Percentiles rank a stretch among this genome's conserved stretches.
Conservation (phyloP, 2,113 vertebrate species). For the Butorides virescens region DNA sequence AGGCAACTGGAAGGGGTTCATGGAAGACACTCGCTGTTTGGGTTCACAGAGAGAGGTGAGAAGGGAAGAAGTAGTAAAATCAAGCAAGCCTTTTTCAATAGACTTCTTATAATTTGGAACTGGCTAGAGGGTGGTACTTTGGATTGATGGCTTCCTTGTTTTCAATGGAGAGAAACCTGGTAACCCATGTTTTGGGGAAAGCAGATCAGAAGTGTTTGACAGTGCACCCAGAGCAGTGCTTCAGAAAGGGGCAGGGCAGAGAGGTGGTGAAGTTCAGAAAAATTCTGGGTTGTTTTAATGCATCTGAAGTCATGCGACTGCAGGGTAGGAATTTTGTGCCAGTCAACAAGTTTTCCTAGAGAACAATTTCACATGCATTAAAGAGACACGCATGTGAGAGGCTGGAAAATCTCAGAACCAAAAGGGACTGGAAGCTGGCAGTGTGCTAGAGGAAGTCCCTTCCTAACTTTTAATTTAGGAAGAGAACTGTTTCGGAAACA, state of each 20-base stretch:
- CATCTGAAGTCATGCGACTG: not conserved
- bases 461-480: not conserved
- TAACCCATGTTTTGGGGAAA: slow-evolving; percentile 1
- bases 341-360: not conserved
- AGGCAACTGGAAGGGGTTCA: not conserved
- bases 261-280: not conserved
- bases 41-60: not conserved
- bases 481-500: not conserved
- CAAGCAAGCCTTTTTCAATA: not conserved
- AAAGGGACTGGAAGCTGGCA: not conserved
- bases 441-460: not conserved
- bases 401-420: not conserved
- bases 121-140: not conserved
- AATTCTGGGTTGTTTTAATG: not conserved
- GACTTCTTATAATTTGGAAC: not conserved
- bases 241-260: not conserved
- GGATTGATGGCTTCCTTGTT: not conserved
- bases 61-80: not conserved
- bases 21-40: not conserved
- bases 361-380: not conserved
- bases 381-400: not conserved
- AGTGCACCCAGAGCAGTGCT: not conserved
- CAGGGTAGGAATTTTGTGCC: not conserved
- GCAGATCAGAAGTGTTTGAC: not conserved
- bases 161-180: not conserved